Conservation (phyloP, 2,797 vertebrate species). For the Sebastes elongatus region DNA sequence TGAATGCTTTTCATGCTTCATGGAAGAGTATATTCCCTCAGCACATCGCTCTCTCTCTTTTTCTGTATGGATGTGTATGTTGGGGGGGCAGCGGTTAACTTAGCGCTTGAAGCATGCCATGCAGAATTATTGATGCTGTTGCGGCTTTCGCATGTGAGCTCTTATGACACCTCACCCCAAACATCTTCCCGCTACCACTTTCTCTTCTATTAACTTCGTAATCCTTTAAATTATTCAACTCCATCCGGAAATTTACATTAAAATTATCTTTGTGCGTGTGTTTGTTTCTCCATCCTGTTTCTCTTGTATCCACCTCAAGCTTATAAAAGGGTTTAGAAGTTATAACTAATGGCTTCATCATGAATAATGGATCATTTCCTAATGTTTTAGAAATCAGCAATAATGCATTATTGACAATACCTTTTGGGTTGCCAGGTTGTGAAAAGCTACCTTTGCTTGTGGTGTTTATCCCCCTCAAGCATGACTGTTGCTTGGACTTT, state of each 20-base stretch:
- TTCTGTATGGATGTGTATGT: conserved; percentile 20
- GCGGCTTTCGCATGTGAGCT: conserved; percentile 21
- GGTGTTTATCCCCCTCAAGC: neutral
- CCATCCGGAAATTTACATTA: neutral
- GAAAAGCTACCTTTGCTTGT: neutral
- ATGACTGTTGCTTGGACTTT: neutral
- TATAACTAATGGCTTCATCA: neutral
- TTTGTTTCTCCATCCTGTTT: neutral
- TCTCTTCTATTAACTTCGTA: conserved; percentile 1
- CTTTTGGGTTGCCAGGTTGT: neutral
- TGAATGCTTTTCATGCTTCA: conserved; percentile 67
- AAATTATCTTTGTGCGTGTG: neutral
- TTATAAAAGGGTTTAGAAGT: neutral
- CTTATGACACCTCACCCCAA: conserved; percentile 1
- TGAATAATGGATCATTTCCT: neutral
- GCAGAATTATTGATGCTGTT: conserved; percentile 60
- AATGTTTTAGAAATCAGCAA: neutral
- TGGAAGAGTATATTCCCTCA: conserved; percentile 49
- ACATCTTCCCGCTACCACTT: conserved; percentile 2
- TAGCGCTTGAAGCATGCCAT: conserved; percentile 10
- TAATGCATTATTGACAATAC: neutral
- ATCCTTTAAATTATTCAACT: conserved; percentile 34
- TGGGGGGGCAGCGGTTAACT: neutral
- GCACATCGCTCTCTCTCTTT: conserved; percentile 6
- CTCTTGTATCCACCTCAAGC: neutral